Conservation (phyloP, 1,140 invertebrate species). For the Campodea augens region DNA sequence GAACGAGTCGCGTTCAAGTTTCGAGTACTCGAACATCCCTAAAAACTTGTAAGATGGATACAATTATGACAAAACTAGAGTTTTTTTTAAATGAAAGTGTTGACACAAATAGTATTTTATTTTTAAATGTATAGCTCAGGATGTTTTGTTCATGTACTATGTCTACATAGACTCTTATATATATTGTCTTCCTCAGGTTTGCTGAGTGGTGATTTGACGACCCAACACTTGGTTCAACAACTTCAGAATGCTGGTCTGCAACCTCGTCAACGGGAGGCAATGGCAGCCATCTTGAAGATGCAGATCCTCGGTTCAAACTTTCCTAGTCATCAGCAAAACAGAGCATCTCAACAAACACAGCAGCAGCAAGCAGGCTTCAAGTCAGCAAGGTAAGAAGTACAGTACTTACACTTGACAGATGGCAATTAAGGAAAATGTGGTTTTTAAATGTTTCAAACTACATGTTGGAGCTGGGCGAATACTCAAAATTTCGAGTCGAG, state of each 20-base stretch:
- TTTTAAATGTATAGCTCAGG: not conserved
- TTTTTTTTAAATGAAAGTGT: slow-evolving; percentile 4
- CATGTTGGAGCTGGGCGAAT: no score
- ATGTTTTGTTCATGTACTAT: not conserved
- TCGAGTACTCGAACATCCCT: no score
- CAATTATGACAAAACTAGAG: no score
- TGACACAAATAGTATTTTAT: slow-evolving; percentile 4
- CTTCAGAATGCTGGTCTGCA: slow-evolving; percentile 46
- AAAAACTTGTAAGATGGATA: no score
- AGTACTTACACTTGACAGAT: no score
- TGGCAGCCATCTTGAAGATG: slow-evolving; percentile 43
- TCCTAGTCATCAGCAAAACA: slow-evolving; percentile 2
- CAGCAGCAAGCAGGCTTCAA: not conserved
- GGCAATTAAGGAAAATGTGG: no score
- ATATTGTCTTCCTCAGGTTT: slow-evolving; percentile 27
- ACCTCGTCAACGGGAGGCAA: slow-evolving; percentile 45
- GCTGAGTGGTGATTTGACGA: slow-evolving; percentile 49
- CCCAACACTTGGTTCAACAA: slow-evolving; percentile 50
- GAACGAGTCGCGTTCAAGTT: no score
- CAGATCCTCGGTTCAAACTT: slow-evolving; percentile 13
- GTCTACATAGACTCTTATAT: not conserved
- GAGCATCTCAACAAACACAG: not conserved
- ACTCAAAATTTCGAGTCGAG: no score
- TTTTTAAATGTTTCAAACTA: no score
- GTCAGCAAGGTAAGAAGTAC: no score